Evolutionary conservation across 2,888 invertebrate species (phyloP), one percentile per base, ranked within the genome.

Genomic region (Clusia tigrina): DNA sequence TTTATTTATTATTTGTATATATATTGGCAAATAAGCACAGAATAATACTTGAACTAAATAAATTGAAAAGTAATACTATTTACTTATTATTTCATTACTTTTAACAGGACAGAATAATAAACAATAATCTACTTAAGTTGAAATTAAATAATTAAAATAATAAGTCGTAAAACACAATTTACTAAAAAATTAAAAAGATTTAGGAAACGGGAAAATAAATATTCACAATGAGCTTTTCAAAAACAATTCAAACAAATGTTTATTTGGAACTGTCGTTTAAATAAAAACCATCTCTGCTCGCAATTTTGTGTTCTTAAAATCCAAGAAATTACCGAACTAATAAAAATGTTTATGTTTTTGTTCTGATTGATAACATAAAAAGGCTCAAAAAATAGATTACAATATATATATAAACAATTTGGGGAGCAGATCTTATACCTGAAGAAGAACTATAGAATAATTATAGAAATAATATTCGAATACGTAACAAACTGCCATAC

Each of bases 31-130:
- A 32, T 9, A 32, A 32, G 32, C 32, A 6, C 32, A 42, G 42
- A 5, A 42, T 42, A 42, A 42, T n/a, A n/a, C 42, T 42, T 42
- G 42, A n/a, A 42, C 2, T 42, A 42, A 42, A 42, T 42, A 17
- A 42, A 42, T 42, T 15, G n/a, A 5, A 42, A 42, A 10, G 42
- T 42, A 42, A 42, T 42, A 42, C 42, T 42, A 6, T 42, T 42
- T 42, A 42, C n/a, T 42, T 42, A n/a, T 10, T 55, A 38, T 32
- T 24, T 51, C 10, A 18, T 57, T 55, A 42, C 37, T 1, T 23
- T 52, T 60, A 62, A 54, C 51, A 46, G 52, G 42, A 54, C 32
- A 46, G 51, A 63, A 63, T 64, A 63, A 57, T 60, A 37, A 54
- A 53, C 57, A 26, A 46, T 54, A 52, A 60, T 65, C 54, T 53